Conservation (phyloP, 1,140 invertebrate species). For the Dinoponera quadriceps region DNA sequence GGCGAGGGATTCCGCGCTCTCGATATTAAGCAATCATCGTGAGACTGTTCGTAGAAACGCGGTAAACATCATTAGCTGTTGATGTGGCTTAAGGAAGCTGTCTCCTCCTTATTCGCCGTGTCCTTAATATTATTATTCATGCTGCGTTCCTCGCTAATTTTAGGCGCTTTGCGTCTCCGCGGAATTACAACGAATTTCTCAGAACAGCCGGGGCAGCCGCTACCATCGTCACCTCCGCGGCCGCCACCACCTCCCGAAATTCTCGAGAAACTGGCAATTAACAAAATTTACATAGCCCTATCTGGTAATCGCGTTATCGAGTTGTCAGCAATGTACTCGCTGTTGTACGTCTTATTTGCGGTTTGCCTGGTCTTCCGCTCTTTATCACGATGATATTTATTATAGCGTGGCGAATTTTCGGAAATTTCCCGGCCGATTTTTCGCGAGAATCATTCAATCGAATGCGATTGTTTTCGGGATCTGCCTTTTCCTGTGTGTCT, state of each 20-base stretch:
- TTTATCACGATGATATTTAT: too few relatives aligned
- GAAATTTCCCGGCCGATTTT: not conserved
- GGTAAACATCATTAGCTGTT: constrained; percentile 16
- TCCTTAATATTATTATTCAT: constrained; percentile 41
- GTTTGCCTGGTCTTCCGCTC: not conserved
- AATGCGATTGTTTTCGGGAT: too few relatives aligned
- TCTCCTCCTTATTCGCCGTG: constrained; percentile 24
- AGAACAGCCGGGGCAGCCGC: not conserved
- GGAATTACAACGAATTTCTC: constrained; percentile 52
- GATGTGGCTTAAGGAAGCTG: constrained; percentile 32
- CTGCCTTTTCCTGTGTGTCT: too few relatives aligned
- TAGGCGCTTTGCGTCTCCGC: constrained; percentile 45
- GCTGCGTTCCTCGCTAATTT: constrained; percentile 37
- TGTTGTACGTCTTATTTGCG: not conserved
- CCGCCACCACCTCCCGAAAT: constrained; percentile 43
- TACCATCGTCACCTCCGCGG: constrained; percentile 6
- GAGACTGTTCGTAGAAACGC: not conserved
- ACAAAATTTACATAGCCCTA: constrained; percentile 57
- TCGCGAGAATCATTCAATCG: too few relatives aligned
- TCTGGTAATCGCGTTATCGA: constrained; percentile 48
- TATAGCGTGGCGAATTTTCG: not conserved
- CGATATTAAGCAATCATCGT: constrained; percentile 11
- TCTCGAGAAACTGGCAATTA: constrained; percentile 56
- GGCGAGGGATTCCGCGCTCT: not conserved
- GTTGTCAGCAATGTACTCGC: constrained; percentile 11